phyloP scores from a whole-genome alignment of 2,113 vertebrate genomes.

The Mustela nigripes region DNA sequence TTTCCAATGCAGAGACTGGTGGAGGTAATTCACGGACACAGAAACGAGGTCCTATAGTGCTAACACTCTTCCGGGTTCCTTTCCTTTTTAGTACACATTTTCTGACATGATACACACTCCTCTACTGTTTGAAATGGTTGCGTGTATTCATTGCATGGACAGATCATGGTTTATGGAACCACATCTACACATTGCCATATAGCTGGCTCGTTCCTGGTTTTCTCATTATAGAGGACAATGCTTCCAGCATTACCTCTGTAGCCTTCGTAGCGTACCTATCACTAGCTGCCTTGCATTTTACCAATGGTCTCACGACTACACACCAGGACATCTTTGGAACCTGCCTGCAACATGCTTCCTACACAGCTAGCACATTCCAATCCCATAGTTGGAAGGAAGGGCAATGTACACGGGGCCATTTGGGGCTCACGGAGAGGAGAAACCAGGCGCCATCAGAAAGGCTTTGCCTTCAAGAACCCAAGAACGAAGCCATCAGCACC shows the following conservation, averaged over 20 bases:
- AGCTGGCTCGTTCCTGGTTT: background rate
- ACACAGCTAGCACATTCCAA: background rate
- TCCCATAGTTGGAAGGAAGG: background rate
- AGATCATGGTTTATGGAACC: background rate
- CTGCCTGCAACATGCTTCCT: background rate
- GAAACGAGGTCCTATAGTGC: background rate
- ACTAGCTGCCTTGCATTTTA: background rate
- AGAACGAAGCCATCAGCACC: background rate
- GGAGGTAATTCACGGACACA: background rate
- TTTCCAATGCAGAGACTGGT: background rate
- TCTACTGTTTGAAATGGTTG: background rate
- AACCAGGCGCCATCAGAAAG: background rate
- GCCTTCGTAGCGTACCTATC: background rate
- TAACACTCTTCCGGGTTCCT: background rate
- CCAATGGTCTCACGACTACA: background rate
- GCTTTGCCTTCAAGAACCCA: background rate
- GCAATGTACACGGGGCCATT: background rate
- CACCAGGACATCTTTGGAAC: background rate
- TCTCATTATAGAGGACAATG: background rate
- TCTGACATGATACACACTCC: background rate
- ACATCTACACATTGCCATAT: background rate
- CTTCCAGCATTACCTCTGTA: background rate
- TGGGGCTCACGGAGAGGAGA: background rate
- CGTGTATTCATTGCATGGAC: background rate
- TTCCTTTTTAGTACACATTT: background rate